These are phyloP conservation scores for Julus scandinavius DNA, from an alignment of 2,888 invertebrate genomes.

Conservation along the genomic window DNA sequence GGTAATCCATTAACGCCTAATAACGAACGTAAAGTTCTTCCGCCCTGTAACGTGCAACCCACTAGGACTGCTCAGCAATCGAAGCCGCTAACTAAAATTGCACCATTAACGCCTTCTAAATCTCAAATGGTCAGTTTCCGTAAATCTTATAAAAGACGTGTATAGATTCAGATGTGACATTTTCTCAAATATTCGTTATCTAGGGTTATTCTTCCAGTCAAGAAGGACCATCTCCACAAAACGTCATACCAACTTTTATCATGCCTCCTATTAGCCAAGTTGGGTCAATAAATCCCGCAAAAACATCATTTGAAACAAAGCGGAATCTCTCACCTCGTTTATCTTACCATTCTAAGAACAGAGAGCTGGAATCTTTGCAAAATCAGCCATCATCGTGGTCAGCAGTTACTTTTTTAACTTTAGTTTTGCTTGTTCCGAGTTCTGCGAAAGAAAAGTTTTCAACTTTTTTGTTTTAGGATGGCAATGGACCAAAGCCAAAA, in stretches of 20 bases:
- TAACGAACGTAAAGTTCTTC: background rate
- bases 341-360: constrained; percentile 25
- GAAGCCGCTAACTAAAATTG: constrained; percentile 15
- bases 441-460: no score
- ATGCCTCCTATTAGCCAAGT: constrained; percentile 43
- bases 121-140: constrained; percentile 22
- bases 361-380: constrained; percentile 1
- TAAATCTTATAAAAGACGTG: background rate
- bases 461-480: constrained; percentile 23
- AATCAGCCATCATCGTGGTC: constrained; percentile 18
- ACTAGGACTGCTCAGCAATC: background rate
- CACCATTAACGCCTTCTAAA: constrained; percentile 34
- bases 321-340: constrained; percentile 14
- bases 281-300: background rate
- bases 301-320: background rate
- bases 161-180: background rate
- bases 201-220: background rate
- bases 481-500: background rate
- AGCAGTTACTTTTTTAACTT: background rate
- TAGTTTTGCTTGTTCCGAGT: background rate
- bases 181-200: background rate
- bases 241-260: background rate
- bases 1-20: constrained; percentile 1
- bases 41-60: background rate
- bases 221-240: background rate